Percentiles rank a stretch among this genome's conserved stretches.
Conservation (phyloP, 53 echinoderm and acorn worm genomes). For the Luidia sarsii region DNA sequence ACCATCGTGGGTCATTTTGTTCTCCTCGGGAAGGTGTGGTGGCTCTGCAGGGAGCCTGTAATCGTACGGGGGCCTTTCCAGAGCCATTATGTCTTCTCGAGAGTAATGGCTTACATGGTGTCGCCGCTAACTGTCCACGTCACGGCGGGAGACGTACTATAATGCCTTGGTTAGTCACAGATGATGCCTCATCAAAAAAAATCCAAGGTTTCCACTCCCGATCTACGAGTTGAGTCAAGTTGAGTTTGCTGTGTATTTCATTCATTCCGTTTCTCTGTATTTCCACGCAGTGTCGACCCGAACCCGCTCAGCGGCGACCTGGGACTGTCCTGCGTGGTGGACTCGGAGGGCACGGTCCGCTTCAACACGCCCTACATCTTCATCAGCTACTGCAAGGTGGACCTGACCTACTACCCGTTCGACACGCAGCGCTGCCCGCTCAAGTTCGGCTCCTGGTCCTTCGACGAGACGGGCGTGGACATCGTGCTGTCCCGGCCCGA, state of each 20-base stretch:
- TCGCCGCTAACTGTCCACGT: too few species aligned
- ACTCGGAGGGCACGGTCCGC: slow-evolving; percentile 26
- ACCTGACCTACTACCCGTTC: slow-evolving; percentile 85
- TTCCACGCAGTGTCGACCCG: slow-evolving; percentile 42
- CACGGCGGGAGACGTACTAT: too few species aligned
- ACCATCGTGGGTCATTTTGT: too few species aligned
- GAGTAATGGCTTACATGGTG: too few species aligned
- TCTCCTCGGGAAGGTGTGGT: too few species aligned
- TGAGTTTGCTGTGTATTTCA: neutral
- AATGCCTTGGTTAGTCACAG: too few species aligned
- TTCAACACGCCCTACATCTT: slow-evolving; percentile 70
- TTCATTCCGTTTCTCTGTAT: too few species aligned
- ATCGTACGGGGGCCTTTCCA: too few species aligned
- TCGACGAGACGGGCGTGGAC: slow-evolving; percentile 61
- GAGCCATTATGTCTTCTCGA: too few species aligned
- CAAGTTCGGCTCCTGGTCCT: slow-evolving; percentile 83
- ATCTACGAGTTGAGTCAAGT: neutral
- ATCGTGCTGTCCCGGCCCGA: slow-evolving; percentile 11
- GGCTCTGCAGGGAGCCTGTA: too few species aligned
- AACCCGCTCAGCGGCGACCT: slow-evolving; percentile 30
- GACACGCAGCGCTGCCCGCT: slow-evolving; percentile 75
- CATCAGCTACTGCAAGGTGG: slow-evolving; percentile 75
- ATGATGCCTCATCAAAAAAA: too few species aligned
- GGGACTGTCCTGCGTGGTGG: slow-evolving; percentile 39
- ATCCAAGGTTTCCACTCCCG: neutral